Evolutionary conservation across 2,888 invertebrate species (phyloP).

Genomic region (Cerastoderma edule): DNA sequence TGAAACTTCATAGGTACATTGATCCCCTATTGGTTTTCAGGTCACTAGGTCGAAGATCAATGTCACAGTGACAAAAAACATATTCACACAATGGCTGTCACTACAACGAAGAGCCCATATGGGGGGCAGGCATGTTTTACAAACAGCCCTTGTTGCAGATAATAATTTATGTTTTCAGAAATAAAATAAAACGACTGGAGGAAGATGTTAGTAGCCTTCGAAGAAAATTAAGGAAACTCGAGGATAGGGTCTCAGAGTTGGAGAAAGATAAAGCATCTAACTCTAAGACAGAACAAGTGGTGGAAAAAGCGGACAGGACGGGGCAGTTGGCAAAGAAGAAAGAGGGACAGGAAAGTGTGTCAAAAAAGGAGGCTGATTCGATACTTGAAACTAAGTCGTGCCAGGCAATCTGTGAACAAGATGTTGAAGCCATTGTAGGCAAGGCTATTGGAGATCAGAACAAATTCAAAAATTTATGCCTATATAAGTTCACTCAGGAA

Average conservation of each 20-base stretch:
- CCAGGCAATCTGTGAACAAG: too few species aligned
- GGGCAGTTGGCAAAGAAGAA: conserved; percentile 2
- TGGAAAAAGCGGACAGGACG: conserved; percentile 21
- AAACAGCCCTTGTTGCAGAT: conserved; percentile 11
- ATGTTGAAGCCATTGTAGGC: too few species aligned
- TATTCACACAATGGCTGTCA: too few species aligned
- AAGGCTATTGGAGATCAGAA: too few species aligned
- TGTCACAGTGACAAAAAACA: too few species aligned
- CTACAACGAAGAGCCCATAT: background rate
- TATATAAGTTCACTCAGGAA: conserved; percentile 18
- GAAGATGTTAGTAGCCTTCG: conserved; percentile 23
- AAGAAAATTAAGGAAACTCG: background rate
- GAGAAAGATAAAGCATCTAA: too few species aligned
- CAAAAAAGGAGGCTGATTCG: too few species aligned
- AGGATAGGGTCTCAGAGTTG: background rate
- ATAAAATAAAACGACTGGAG: conserved; percentile 28
- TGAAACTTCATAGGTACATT: too few species aligned
- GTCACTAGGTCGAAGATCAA: too few species aligned
- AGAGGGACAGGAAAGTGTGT: background rate
- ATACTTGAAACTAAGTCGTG: too few species aligned
- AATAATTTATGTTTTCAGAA: conserved; percentile 20
- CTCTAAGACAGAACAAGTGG: too few species aligned
- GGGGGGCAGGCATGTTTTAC: background rate
- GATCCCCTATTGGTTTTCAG: too few species aligned
- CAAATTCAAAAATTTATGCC: conserved; percentile 30